Conservation (phyloP, 2,888 invertebrate genomes). For the Nudaria mundana region DNA sequence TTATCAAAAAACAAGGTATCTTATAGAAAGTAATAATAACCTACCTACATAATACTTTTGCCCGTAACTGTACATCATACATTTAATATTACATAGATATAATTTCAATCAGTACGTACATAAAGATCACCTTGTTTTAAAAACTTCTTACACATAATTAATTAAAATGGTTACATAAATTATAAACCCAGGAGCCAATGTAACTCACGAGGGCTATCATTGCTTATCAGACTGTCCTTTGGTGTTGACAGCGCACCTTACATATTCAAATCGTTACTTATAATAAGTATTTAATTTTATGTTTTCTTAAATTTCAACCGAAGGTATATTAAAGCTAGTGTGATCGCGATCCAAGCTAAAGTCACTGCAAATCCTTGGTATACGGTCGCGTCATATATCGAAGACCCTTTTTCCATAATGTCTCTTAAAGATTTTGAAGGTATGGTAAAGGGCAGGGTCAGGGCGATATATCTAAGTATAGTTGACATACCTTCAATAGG, state of each 20-base stretch:
- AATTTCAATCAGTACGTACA: too few species aligned
- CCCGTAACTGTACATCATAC: too few species aligned
- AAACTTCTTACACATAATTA: too few species aligned
- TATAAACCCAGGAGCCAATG: background rate
- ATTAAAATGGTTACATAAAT: too few species aligned
- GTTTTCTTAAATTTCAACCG: conserved; percentile 59
- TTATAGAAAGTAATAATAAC: too few species aligned
- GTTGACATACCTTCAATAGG: conserved; percentile 85
- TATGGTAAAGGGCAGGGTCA: conserved; percentile 88
- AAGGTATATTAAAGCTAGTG: conserved; percentile 80
- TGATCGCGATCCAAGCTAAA: conserved; percentile 83
- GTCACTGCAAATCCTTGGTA: conserved; percentile 87
- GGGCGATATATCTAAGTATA: conserved; percentile 81
- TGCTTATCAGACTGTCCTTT: too few species aligned
- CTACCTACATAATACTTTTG: too few species aligned
- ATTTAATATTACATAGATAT: too few species aligned
- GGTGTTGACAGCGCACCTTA: conserved; percentile 2
- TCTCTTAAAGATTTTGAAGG: conserved; percentile 88
- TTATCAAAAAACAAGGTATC: too few species aligned
- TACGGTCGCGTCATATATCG: conserved; percentile 84
- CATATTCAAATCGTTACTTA: background rate
- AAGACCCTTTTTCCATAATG: conserved; percentile 88
- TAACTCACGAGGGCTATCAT: too few species aligned
- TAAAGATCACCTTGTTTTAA: too few species aligned
- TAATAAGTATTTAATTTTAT: conserved; percentile 26